Conservation (phyloP, 2,797 vertebrate species). For the Bucorvus abyssinicus region DNA sequence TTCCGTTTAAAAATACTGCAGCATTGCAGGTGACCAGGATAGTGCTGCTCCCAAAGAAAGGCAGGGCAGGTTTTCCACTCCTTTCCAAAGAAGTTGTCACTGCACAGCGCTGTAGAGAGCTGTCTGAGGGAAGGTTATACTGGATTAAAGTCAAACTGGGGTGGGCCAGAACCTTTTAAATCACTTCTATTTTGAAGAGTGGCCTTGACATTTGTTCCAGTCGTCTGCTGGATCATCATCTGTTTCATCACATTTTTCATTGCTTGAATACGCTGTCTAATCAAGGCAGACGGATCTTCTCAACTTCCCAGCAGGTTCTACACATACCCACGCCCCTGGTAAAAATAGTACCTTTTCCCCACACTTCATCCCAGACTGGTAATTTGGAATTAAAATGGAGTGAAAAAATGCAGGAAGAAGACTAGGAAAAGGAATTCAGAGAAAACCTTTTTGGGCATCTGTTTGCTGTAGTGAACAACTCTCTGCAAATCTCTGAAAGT, state of each 20-base stretch:
- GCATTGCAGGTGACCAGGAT: not conserved
- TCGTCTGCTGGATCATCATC: no score
- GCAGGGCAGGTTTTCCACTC: not conserved
- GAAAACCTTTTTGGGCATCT: not conserved
- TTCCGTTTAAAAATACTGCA: not conserved
- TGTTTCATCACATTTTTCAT: not conserved
- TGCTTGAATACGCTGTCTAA: not conserved
- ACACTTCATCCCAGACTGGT: not conserved
- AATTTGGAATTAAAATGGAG: not conserved
- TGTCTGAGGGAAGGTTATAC: not conserved
- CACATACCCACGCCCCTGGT: not conserved
- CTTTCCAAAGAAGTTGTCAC: not conserved
- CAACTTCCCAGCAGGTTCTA: not conserved
- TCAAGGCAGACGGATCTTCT: not conserved
- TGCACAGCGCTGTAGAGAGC: not conserved
- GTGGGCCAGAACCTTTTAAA: not conserved
- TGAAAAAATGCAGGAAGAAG: not conserved
- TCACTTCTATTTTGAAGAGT: not conserved
- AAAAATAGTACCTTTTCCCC: not conserved
- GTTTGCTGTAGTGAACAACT: not conserved
- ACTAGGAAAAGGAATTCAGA: not conserved
- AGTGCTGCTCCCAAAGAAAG: not conserved
- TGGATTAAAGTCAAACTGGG: not conserved
- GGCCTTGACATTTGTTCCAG: not conserved
- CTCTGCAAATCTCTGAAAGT: not conserved